Conservation (phyloP, 2,113 vertebrate genomes). For the Poeciliopsis retropinna region DNA sequence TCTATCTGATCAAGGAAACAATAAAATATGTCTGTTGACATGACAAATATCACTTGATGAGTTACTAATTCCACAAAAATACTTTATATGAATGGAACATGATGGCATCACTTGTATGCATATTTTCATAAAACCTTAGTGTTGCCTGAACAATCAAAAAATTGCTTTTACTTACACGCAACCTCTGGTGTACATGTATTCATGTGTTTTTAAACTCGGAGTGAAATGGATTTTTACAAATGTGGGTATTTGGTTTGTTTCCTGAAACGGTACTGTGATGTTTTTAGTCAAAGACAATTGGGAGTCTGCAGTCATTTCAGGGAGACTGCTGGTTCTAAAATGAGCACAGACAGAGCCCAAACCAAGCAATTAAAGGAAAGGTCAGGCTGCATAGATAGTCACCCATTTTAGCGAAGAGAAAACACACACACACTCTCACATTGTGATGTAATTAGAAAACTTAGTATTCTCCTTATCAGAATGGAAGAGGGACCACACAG, state of each 20-base stretch:
- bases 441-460: constrained; percentile 26
- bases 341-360: constrained; percentile 73
- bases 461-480: constrained; percentile 23
- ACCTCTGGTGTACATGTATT: constrained; percentile 7
- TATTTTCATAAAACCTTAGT: constrained; percentile 34
- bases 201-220: constrained; percentile 14
- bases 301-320: constrained; percentile 70
- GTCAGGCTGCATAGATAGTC: constrained; percentile 75
- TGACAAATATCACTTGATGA: constrained; percentile 1
- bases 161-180: constrained; percentile 25
- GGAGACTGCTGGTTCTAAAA: constrained; percentile 55
- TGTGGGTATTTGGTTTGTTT: constrained; percentile 43
- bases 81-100: not conserved
- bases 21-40: not conserved
- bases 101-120: not conserved
- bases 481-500: constrained; percentile 2
- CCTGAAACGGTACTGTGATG: constrained; percentile 48
- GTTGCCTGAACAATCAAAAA: constrained; percentile 27
- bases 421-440: constrained; percentile 23
- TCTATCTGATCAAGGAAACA: not conserved
- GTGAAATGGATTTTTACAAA: constrained; percentile 27
- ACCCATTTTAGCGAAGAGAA: constrained; percentile 63
- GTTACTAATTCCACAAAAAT: not conserved
- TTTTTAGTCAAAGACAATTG: constrained; percentile 67
- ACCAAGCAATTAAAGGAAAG: constrained; percentile 82